These are phyloP conservation scores for Myrmophylax atrothorax DNA, from an alignment of 2,113 vertebrate species.

Conservation along the genomic window DNA sequence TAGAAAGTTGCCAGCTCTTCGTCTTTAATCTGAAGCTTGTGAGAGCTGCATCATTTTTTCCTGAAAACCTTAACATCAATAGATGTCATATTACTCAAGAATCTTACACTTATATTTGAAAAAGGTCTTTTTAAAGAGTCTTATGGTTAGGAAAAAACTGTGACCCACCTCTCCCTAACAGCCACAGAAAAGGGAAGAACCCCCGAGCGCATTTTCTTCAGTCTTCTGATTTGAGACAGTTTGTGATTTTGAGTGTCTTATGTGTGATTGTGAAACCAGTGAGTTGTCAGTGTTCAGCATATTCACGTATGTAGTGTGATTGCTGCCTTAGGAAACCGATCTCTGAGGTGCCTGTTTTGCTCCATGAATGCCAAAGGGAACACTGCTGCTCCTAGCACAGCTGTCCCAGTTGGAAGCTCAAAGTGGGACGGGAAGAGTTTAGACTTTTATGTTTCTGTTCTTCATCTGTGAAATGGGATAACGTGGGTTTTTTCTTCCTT, in stretches of 20 bases:
- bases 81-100: not conserved
- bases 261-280: not conserved
- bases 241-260: not conserved
- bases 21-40: not conserved
- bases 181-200: not conserved
- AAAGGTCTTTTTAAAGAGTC: not conserved
- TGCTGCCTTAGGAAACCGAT: not conserved
- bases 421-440: not conserved
- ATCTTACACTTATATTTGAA: not conserved
- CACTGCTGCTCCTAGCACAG: not conserved
- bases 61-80: not conserved
- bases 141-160: not conserved
- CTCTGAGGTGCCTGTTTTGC: not conserved
- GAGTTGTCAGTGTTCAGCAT: not conserved
- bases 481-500: not conserved
- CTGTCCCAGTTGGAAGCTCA: not conserved
- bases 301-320: accelerated
- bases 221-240: not conserved
- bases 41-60: not conserved
- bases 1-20: not conserved
- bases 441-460: not conserved
- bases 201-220: not conserved
- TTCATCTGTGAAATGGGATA: not conserved
- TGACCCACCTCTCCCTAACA: not conserved
- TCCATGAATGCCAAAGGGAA: not conserved